Evolutionary conservation across 2,888 invertebrate genomes (phyloP), one percentile per base, ranked within the genome.

Genomic region (Scotopteryx bipunctaria): DNA sequence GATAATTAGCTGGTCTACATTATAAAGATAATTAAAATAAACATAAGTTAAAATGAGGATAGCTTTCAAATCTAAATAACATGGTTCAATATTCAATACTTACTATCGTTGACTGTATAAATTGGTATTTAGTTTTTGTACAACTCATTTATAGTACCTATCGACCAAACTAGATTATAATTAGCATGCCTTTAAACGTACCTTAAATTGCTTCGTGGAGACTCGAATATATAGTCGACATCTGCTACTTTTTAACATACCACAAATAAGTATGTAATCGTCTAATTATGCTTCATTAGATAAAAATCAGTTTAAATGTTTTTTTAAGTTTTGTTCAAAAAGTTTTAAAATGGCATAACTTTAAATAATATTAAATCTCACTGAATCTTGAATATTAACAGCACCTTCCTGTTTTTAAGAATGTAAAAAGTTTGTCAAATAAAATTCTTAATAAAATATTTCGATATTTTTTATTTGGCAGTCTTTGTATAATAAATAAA

Each of bases 371-470:
- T 57, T 63, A 67, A 64, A 64, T 15, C 60, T 72, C 80, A 83
- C 82, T 59, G 70, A 75, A 69, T 74, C 73, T 79, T 72, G 64
- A 61, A 72, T 76, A 74, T 69, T 78, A 76, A 69, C 68, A 58
- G 86, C 87, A 88, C 87, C 55, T 67, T 76, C 77, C 57, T 47
- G 77, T 81, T 74, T 75, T 76, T 64, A 66, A 68, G 60, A 64
- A 72, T 76, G 74, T 81, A 74, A 75, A 70, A 78, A 72, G 75
- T 78, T 87, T 85, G 82, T 84, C 83, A 86, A 88, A 85, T 86
- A 86, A 86, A 87, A 81, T 71, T 67, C 67, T 71, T 62, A 64
- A 66, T 67, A 69, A 73, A 73, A 67, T 44, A 41, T 61, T 59
- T 69, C 58, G 64, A 55, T 61, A 72, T 73, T 9, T 71, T 81